phyloP scores from a whole-genome alignment of 2,797 vertebrate genomes.

The Protonibea diacanthus region DNA sequence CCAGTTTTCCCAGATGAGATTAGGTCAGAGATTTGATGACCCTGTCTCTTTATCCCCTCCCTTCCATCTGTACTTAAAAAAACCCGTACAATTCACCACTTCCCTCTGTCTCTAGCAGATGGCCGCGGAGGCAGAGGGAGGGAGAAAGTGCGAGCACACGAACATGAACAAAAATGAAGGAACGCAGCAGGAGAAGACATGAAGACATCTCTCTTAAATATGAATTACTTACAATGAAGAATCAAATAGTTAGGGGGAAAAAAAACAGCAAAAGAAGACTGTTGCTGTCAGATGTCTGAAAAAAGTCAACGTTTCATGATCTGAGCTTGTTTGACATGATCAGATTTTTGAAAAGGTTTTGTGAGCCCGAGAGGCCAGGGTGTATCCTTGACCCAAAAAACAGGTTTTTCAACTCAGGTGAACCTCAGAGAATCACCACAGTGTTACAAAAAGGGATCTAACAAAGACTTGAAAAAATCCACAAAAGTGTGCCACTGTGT shows the following conservation, averaged over 20 bases:
- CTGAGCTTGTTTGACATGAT: slow-evolving; percentile 1
- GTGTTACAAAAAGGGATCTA: neutral
- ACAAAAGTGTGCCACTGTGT: neutral
- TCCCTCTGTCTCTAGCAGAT: slow-evolving; percentile 72
- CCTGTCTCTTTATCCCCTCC: slow-evolving; percentile 65
- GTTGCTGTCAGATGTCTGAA: neutral
- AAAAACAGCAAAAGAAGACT: neutral
- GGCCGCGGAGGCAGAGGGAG: slow-evolving; percentile 50
- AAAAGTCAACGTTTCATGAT: neutral
- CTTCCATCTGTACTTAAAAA: slow-evolving; percentile 73
- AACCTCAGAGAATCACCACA: neutral
- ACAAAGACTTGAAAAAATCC: neutral
- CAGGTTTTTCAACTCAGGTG: neutral
- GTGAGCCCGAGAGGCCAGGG: neutral
- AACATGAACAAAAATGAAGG: neutral
- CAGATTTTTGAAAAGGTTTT: slow-evolving; percentile 10
- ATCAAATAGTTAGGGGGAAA: neutral
- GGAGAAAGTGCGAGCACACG: slow-evolving; percentile 25
- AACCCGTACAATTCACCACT: slow-evolving; percentile 48
- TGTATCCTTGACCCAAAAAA: neutral
- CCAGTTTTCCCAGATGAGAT: slow-evolving; percentile 72
- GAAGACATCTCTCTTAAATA: neutral
- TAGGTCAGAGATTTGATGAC: slow-evolving; percentile 79
- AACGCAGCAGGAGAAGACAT: neutral
- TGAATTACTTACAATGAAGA: neutral